Evolutionary conservation across 2,888 invertebrate species (phyloP), one percentile per base, ranked within the genome.

Genomic region (Eupithecia subfuscata): DNA sequence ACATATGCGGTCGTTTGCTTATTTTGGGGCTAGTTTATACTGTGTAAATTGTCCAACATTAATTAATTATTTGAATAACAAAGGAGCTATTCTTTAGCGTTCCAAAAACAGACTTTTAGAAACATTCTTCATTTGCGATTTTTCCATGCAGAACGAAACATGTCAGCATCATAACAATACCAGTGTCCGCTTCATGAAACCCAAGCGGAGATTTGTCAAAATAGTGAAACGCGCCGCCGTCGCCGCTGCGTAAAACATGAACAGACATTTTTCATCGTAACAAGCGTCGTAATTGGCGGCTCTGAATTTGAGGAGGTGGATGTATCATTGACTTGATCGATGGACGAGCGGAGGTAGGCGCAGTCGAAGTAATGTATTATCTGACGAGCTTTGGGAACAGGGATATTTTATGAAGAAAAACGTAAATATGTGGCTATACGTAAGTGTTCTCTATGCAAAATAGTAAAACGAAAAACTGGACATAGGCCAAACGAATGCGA

Each of bases 231-330:
- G 72, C 71, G 60, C 60, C 25, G 60, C 60, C 18, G 78, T 3
- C 83, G 56, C 56, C 9, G 78, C 83, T 60, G 60, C 22, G 83
- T 85, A 84, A 85, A 80, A 79, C 77, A 86, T 87, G 80, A 84
- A 79, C 83, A 83, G 82, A 81, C 85, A 92, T 91, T 91, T 92
- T 90, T 92, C 92, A 91, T 83, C 82, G 83, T 91, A 92, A 92
- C 92, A 90, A 91, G 92, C 89, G 75, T 82, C 84, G 85, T 92
- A 92, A 92, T 92, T 92, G 91, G 91, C 87, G 82, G 81, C 64
- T 75, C 37, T 75, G 88, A 90, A 91, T 91, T 89, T 87, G 91
- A 92, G 90, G 87, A 84, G 84, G 85, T 83, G 83, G 86, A 87
- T 88, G 85, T 85, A 84, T 79, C 79, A 77, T 78, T 71, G 80